Evolutionary conservation across 2,113 vertebrate species (phyloP).

Genomic region (Heloderma charlesbogerti): DNA sequence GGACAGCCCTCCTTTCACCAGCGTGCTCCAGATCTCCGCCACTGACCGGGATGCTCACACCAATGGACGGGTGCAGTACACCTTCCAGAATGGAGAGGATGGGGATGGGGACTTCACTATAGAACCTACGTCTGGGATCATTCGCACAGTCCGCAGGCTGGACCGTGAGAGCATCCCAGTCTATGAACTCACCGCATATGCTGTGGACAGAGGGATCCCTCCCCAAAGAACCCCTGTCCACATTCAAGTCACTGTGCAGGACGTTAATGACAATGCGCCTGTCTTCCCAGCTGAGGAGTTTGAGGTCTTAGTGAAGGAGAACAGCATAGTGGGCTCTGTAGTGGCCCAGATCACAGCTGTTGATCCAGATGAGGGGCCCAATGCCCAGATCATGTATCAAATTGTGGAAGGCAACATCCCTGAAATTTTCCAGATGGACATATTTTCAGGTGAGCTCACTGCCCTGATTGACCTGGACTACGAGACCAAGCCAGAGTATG

Average conservation of each 20-base stretch:
- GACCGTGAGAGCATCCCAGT: constrained; percentile 92
- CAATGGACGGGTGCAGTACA: constrained; percentile 96
- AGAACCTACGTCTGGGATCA: constrained; percentile 96
- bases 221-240: constrained; percentile 92
- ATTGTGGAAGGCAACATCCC: constrained; percentile 99
- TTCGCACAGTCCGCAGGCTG: constrained; percentile 91
- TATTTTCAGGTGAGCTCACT: constrained; percentile 97
- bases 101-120: constrained; percentile 98
- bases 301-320: constrained; percentile 95
- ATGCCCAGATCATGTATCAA: constrained; percentile 99
- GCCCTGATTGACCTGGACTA: constrained; percentile 98
- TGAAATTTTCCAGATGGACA: constrained; percentile 99
- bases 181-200: constrained; percentile 94
- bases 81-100: constrained; percentile 97
- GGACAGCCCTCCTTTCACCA: constrained; percentile 95
- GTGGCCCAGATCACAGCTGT: constrained; percentile 95
- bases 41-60: constrained; percentile 94
- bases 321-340: constrained; percentile 95
- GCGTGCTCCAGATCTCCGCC: constrained; percentile 96
- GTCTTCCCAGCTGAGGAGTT: constrained; percentile 96
- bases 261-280: constrained; percentile 97
- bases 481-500: constrained; percentile 89
- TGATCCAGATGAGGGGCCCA: constrained; percentile 94
- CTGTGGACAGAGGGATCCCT: constrained; percentile 94
- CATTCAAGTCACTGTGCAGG: constrained; percentile 93